Evolutionary conservation across 1,140 invertebrate genomes (phyloP).

Genomic region (Heterodera schachtii): DNA sequence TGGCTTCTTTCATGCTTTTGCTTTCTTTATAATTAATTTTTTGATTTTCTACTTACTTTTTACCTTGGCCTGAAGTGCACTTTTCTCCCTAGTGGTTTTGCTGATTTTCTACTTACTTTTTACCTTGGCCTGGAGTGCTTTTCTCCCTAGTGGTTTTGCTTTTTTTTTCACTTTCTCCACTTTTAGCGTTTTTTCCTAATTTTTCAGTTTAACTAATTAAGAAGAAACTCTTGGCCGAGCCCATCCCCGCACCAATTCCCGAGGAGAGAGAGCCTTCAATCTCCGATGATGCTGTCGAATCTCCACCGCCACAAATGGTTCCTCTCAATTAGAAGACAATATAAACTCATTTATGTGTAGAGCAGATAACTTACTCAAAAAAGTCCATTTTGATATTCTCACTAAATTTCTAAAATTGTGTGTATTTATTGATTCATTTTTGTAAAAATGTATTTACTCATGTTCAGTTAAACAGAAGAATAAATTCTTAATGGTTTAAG

Average conservation of each 20-base stretch:
- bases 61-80: too few species aligned
- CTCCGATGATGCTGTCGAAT: not conserved
- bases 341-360: too few species aligned
- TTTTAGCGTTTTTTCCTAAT: not conserved
- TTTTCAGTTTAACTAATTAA: not conserved
- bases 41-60: too few species aligned
- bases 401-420: too few species aligned
- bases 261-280: constrained; percentile 5
- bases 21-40: not conserved
- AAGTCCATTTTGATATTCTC: not conserved
- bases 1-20: not conserved
- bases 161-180: not conserved
- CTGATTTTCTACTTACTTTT: not conserved
- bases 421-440: too few species aligned
- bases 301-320: not conserved
- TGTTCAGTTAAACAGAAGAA: too few species aligned
- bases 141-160: not conserved
- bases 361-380: too few species aligned
- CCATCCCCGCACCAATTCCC: constrained; percentile 10
- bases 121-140: too few species aligned
- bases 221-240: constrained; percentile 9
- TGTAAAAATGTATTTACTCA: too few species aligned
- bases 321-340: not conserved
- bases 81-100: too few species aligned
- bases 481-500: too few species aligned